These are phyloP conservation scores for Mesodorylaimus sp. DNA, from an alignment of 2,888 invertebrate genomes.

Conservation along the genomic window DNA sequence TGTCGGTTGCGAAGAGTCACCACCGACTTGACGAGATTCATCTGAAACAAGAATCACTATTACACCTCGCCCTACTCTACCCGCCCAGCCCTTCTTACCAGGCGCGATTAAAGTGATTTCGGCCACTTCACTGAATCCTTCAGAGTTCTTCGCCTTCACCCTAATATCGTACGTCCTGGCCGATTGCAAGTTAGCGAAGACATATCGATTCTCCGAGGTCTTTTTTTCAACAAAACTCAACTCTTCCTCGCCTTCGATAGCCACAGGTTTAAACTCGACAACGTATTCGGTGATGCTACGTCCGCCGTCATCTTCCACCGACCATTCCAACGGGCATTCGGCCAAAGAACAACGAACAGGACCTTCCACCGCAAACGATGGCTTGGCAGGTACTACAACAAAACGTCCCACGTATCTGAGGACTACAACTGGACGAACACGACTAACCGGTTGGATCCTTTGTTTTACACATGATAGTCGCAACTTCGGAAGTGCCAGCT, in stretches of 20 bases:
- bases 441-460: not conserved
- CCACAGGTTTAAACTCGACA: conserved; percentile 14
- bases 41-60: too few relatives aligned
- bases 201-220: too few relatives aligned
- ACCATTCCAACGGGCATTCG: conserved; percentile 20
- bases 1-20: conserved; percentile 8
- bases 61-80: too few relatives aligned
- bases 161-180: too few relatives aligned
- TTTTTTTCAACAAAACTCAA: too few relatives aligned
- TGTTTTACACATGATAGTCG: conserved; percentile 6
- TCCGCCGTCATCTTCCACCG: conserved; percentile 20
- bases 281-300: conserved; percentile 16
- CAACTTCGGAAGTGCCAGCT: conserved; percentile 17
- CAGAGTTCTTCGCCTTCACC: too few relatives aligned
- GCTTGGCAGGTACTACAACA: conserved; percentile 16
- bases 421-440: not conserved
- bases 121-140: too few relatives aligned
- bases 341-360: not conserved
- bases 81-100: too few relatives aligned
- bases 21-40: too few relatives aligned
- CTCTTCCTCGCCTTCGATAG: too few relatives aligned
- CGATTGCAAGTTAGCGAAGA: too few relatives aligned
- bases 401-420: not conserved
- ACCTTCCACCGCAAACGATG: conserved; percentile 5
- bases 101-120: too few relatives aligned